Evolutionary conservation across 2,113 vertebrate genomes (phyloP).

Genomic region (Ginglymostoma cirratum): DNA sequence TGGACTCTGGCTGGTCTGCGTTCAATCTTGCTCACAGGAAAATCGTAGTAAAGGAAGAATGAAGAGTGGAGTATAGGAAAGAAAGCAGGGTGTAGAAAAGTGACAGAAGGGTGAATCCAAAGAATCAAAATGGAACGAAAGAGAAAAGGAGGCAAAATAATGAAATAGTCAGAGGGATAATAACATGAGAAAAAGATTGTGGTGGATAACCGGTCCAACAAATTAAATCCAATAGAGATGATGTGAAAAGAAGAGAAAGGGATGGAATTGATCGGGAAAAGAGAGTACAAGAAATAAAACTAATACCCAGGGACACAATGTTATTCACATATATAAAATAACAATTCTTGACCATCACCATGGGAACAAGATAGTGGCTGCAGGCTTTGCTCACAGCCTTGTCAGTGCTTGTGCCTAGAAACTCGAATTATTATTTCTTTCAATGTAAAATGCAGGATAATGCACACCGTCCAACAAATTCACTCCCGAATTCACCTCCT

Average conservation of each 20-base stretch:
- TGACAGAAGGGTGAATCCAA: not conserved
- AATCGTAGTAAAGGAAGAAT: not conserved
- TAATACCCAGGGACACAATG: not conserved
- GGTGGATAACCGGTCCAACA: not conserved
- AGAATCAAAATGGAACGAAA: not conserved
- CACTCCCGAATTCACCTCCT: constrained; percentile 12
- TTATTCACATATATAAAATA: not conserved
- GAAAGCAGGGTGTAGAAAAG: not conserved
- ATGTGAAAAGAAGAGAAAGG: not conserved
- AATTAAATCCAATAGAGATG: not conserved
- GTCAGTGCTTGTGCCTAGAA: not conserved
- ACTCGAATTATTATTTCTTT: constrained; percentile 1
- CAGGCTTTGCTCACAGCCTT: not conserved
- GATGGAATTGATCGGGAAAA: not conserved
- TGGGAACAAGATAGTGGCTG: not conserved
- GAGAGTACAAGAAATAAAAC: not conserved
- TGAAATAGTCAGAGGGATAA: not conserved
- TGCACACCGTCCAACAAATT: not conserved
- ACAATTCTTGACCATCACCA: not conserved
- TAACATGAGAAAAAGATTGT: not conserved
- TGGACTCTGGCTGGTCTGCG: not conserved
- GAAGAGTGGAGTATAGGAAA: not conserved
- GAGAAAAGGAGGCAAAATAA: not conserved
- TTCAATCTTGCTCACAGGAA: not conserved
- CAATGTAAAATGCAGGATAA: not conserved